A percentile compares a stretch with the other conserved stretches of the same genome.
Evolutionary conservation across 1,140 invertebrate genomes (phyloP).

Genomic region (Melitaea cinxia): DNA sequence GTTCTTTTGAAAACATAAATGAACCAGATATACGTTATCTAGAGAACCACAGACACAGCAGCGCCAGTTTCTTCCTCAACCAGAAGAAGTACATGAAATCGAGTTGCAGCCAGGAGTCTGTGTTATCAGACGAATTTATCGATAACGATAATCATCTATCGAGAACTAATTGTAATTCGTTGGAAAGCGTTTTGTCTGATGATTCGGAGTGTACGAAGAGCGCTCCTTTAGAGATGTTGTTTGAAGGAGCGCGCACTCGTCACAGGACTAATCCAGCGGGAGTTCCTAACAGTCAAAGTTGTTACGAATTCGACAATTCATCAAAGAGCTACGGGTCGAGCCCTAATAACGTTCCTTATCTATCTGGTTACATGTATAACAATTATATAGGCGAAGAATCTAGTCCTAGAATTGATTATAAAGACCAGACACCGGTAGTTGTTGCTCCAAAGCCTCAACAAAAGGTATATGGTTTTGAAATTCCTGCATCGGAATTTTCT

Average conservation of each 20-base stretch:
- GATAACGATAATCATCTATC: slow-evolving; percentile 84
- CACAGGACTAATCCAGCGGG: slow-evolving; percentile 49
- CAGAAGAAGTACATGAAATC: slow-evolving; percentile 82
- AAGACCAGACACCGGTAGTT: slow-evolving; percentile 35
- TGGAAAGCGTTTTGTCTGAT: slow-evolving; percentile 90
- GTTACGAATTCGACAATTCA: slow-evolving; percentile 79
- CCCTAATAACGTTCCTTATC: slow-evolving; percentile 79
- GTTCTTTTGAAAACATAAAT: slow-evolving; percentile 77
- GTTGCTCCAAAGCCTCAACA: slow-evolving; percentile 52
- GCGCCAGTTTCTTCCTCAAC: slow-evolving; percentile 86
- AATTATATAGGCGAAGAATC: slow-evolving; percentile 65
- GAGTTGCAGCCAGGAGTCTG: slow-evolving; percentile 87
- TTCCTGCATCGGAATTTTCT: slow-evolving; percentile 55
- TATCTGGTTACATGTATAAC: slow-evolving; percentile 75
- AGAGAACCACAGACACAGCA: slow-evolving; percentile 82
- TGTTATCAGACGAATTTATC: slow-evolving; percentile 86
- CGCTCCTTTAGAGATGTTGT: slow-evolving; percentile 87
- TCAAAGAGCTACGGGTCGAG: slow-evolving; percentile 84
- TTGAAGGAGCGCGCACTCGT: slow-evolving; percentile 77
- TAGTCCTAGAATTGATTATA: slow-evolving; percentile 52
- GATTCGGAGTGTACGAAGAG: slow-evolving; percentile 90
- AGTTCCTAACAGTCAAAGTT: slow-evolving; percentile 78
- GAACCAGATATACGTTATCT: slow-evolving; percentile 72
- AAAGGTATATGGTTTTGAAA: slow-evolving; percentile 70
- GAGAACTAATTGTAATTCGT: slow-evolving; percentile 85